Conservation (phyloP, 2,888 invertebrate species). For the Catocala sponsa region DNA sequence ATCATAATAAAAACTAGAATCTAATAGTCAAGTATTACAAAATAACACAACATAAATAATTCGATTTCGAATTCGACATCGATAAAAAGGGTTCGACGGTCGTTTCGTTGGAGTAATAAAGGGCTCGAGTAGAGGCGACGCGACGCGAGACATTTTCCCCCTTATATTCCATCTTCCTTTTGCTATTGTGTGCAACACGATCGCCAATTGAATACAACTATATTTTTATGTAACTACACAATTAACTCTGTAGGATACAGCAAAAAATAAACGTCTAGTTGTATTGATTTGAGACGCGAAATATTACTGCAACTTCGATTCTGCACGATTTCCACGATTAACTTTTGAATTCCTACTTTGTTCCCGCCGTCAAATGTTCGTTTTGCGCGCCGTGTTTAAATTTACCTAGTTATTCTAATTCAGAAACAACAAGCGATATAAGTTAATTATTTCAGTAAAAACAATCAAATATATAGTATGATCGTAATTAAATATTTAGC, state of each 20-base stretch:
- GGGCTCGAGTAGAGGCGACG: background rate
- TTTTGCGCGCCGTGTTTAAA: background rate
- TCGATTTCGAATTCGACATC: background rate
- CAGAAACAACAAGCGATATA: too few species aligned
- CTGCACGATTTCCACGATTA: too few species aligned
- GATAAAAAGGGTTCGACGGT: constrained; percentile 1
- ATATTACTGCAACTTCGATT: too few species aligned
- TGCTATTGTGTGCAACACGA: background rate
- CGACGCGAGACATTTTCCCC: background rate
- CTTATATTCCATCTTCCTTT: background rate
- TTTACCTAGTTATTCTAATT: background rate
- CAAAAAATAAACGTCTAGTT: background rate
- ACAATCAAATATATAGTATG: too few species aligned
- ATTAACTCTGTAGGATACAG: background rate
- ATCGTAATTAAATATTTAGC: too few species aligned
- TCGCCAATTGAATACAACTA: background rate
- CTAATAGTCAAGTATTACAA: too few species aligned
- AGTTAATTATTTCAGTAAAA: too few species aligned
- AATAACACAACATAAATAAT: too few species aligned
- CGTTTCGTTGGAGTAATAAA: background rate
- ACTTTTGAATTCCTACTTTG: background rate
- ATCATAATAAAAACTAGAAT: too few species aligned
- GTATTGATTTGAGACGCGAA: background rate
- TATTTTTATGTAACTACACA: too few species aligned
- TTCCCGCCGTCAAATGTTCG: background rate